Evolutionary conservation across 2,888 invertebrate species (phyloP).

Genomic region (Mythimna loreyi): DNA sequence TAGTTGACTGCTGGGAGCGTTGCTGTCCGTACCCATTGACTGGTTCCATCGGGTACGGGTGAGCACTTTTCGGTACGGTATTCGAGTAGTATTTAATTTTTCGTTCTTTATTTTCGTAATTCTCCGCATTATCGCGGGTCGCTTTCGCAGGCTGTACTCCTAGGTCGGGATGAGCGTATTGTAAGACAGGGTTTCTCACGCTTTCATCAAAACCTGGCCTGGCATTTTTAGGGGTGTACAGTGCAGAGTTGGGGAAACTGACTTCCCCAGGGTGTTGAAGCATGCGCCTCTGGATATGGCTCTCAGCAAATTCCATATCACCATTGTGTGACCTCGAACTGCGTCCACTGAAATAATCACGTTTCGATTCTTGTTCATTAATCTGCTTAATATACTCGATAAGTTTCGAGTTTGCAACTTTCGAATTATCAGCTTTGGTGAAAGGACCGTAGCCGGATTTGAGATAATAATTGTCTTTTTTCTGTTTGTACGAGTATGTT

Average conservation of each 20-base stretch:
- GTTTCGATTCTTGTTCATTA: conserved; percentile 92
- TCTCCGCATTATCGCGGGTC: conserved; percentile 82
- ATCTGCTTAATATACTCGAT: conserved; percentile 93
- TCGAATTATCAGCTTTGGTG: conserved; percentile 92
- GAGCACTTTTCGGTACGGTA: conserved; percentile 89
- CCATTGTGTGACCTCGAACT: conserved; percentile 87
- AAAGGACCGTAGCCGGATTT: conserved; percentile 91
- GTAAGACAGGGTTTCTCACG: conserved; percentile 93
- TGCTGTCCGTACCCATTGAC: conserved; percentile 84
- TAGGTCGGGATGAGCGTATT: conserved; percentile 95
- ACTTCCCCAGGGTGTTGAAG: conserved; percentile 92
- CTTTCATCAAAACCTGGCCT: conserved; percentile 93
- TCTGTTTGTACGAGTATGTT: conserved; percentile 80
- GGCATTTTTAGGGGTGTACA: conserved; percentile 92
- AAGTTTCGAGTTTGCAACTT: conserved; percentile 90
- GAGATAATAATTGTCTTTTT: conserved; percentile 84
- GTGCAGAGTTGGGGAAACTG: conserved; percentile 92
- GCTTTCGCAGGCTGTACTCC: conserved; percentile 94
- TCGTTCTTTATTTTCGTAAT: conserved; percentile 77
- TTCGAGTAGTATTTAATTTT: conserved; percentile 89
- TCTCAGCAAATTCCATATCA: conserved; percentile 86
- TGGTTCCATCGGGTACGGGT: conserved; percentile 90
- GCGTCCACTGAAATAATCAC: conserved; percentile 91
- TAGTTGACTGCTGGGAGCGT: conserved; percentile 86
- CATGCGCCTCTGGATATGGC: conserved; percentile 93